Evolutionary conservation across 2,888 invertebrate species (phyloP).

Genomic region (Coleophora deauratella): DNA sequence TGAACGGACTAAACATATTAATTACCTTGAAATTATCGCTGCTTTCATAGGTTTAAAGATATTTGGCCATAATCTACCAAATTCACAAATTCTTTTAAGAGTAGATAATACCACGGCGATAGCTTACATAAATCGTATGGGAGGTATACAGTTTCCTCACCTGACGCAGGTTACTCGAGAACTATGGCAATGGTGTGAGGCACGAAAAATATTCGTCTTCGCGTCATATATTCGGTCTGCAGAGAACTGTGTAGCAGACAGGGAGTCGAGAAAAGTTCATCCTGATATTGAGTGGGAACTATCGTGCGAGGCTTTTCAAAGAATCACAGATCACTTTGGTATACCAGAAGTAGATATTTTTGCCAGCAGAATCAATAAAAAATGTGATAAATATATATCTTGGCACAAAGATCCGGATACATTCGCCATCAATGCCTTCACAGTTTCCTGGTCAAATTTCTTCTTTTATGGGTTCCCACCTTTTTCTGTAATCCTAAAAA

Average conservation of each 20-base stretch:
- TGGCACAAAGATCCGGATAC: slow-evolving; percentile 8
- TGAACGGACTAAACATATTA: slow-evolving; percentile 2
- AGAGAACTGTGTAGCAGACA: slow-evolving; percentile 8
- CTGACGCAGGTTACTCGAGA: slow-evolving; percentile 5
- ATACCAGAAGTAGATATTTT: slow-evolving; percentile 3
- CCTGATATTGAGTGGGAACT: slow-evolving; percentile 14
- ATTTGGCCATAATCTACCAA: slow-evolving; percentile 6
- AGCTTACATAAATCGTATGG: slow-evolving; percentile 12
- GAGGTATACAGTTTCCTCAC: too few species aligned
- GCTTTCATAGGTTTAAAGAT: slow-evolving; percentile 3
- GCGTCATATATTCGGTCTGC: slow-evolving; percentile 4
- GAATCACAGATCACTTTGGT: slow-evolving; percentile 1
- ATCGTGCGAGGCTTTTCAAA: slow-evolving; percentile 2
- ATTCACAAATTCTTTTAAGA: slow-evolving; percentile 11
- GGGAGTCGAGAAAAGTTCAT: slow-evolving; percentile 10
- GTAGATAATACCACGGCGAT: slow-evolving; percentile 16
- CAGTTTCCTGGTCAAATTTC: slow-evolving; percentile 1
- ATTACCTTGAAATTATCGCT: slow-evolving; percentile 6
- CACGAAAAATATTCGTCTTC: slow-evolving; percentile 2
- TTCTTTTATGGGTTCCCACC: slow-evolving; percentile 7
- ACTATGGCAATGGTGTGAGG: slow-evolving; percentile 15
- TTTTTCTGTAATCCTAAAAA: slow-evolving; percentile 3
- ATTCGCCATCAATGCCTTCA: slow-evolving; percentile 4
- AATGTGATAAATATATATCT: slow-evolving; percentile 3
- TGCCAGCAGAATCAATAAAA: slow-evolving; percentile 6